These are phyloP conservation scores for Dryobota labecula DNA, from an alignment of 2,888 invertebrate species.

Conservation along the genomic window DNA sequence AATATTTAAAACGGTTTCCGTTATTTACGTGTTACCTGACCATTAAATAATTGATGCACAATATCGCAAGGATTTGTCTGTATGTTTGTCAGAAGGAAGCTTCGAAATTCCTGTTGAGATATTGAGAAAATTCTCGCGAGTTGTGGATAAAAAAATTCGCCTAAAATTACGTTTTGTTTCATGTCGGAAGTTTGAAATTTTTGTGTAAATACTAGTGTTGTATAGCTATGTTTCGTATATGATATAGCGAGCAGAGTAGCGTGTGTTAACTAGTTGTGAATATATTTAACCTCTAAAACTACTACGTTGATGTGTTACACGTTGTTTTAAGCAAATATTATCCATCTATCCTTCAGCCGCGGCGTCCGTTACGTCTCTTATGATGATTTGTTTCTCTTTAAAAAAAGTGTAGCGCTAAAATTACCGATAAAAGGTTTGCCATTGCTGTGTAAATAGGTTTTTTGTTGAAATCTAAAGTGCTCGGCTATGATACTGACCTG, in stretches of 20 bases:
- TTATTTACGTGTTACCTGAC: constrained; percentile 59
- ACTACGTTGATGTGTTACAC: constrained; percentile 60
- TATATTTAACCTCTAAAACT: constrained; percentile 59
- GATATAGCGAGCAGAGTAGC: constrained; percentile 36
- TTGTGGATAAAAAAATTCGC: constrained; percentile 18
- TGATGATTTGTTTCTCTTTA: constrained; percentile 62
- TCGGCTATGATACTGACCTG: constrained; percentile 51
- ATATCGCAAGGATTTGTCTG: constrained; percentile 43
- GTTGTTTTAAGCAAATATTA: constrained; percentile 66
- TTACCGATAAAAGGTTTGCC: constrained; percentile 67
- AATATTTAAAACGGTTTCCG: constrained; percentile 50
- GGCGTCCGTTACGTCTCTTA: constrained; percentile 59
- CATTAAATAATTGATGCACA: constrained; percentile 65
- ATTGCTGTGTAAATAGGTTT: constrained; percentile 62
- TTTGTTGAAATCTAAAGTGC: constrained; percentile 66
- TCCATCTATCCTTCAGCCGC: constrained; percentile 64
- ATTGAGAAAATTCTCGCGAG: constrained; percentile 23
- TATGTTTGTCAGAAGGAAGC: constrained; percentile 51
- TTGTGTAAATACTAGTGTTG: constrained; percentile 29
- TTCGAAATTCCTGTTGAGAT: constrained; percentile 35
- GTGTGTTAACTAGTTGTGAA: constrained; percentile 57
- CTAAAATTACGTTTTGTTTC: constrained; percentile 46
- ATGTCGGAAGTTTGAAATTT: constrained; percentile 39
- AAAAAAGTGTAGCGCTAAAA: constrained; percentile 58
- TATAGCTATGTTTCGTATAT: constrained; percentile 19